Base-by-base conservation (phyloP, 2,113 vertebrate genomes). In the Xenotilapia flavipinnis region DNA sequence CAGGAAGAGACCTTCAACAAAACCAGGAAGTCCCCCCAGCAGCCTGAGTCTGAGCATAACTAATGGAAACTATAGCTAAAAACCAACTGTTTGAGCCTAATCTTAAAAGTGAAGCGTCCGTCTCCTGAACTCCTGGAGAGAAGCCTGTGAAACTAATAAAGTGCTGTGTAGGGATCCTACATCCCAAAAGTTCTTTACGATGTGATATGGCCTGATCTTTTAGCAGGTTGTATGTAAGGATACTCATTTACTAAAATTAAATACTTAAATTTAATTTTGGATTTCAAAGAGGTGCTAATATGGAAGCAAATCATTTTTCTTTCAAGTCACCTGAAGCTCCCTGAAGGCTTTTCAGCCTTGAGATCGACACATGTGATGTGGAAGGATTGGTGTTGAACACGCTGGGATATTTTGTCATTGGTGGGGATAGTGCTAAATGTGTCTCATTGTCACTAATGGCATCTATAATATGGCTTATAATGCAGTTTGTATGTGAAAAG, bases 331-430 rank as follows among this genome's bases (percentile, higher is more conserved):
- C 8, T 15, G 21, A 26, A 26, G 21, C 40, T 45, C 68, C 8
- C 42, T 28, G 23, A 28, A 28, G 15, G 42, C 0, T 47, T 75
- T 47, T 47, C 14, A 75, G 0, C 8, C 11, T 0, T 65, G 26
- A 49, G 23, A 5, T 49, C 0, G 0, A 49, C 3, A 77, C 70
- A 0, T 36, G 23, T 0, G 14, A 28, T 75, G 68, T 42, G 21
- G 40, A 47, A 3, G 2, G 14, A 49, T 11, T 26, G 23, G 9
- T 49, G 42, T 47, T 49, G 36, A 68, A 68, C 36, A 68, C 11
- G 0, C 33, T 68, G 36, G n/a, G 62, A 68, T 68, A 68, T 40
- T 68, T 40, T 40, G 0, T 40, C 36, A 14, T 0, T 68, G 33
- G 0, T 68, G 4, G 62, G 11, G 6, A 68, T 68, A 9, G 62